Evolutionary conservation across 2,113 vertebrate genomes (phyloP).

Genomic region (Rhodinocichla rosea): DNA sequence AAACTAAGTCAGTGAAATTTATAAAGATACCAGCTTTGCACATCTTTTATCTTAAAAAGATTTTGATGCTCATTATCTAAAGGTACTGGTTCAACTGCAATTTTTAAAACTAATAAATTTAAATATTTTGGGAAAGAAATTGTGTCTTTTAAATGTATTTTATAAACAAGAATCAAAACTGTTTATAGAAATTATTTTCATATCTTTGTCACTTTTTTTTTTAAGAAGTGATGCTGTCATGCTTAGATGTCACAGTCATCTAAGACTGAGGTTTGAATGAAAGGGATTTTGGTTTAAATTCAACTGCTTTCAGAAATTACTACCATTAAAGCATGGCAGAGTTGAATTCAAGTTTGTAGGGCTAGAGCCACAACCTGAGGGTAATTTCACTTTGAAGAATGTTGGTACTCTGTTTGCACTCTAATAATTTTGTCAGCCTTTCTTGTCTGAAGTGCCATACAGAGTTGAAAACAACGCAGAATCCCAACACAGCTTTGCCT

Average conservation of each 20-base stretch:
- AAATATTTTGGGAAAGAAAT: neutral
- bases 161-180: neutral
- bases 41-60: neutral
- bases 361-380: neutral
- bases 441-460: neutral
- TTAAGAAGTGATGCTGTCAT: neutral
- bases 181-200: neutral
- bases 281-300: constrained; percentile 7
- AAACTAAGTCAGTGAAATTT: neutral
- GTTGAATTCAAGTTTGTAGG: neutral
- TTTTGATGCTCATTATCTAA: neutral
- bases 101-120: neutral
- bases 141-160: neutral
- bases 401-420: neutral
- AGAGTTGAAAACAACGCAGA: neutral
- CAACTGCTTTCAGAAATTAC: neutral
- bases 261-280: neutral
- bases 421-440: neutral
- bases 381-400: neutral
- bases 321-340: neutral
- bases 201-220: neutral
- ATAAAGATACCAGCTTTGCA: neutral
- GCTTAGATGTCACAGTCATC: neutral
- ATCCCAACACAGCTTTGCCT: neutral
- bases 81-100: neutral